A percentile compares a stretch with the other conserved stretches of the same genome.
Conservation (phyloP, 2,888 invertebrate genomes). For the Athalia cordata region DNA sequence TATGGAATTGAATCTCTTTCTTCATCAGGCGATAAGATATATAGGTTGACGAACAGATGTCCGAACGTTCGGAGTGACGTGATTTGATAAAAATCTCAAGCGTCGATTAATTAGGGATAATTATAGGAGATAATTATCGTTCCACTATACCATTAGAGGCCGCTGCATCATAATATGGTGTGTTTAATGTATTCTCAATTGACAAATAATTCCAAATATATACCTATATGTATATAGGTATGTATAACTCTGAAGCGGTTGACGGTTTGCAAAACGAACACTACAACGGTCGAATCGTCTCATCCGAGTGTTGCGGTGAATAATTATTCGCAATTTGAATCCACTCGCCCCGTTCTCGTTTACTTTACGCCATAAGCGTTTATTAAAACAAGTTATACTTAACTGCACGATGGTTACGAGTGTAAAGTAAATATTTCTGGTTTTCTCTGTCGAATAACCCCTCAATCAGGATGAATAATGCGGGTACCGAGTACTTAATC, state of each 20-base stretch:
- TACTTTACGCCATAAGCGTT: neutral
- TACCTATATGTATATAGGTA: neutral
- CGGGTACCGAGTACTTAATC: neutral
- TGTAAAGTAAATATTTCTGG: conserved; percentile 31
- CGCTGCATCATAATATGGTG: neutral
- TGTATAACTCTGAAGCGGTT: neutral
- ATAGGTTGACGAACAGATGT: conserved; percentile 22
- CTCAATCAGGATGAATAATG: neutral
- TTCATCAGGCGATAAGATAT: neutral
- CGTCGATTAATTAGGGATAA: conserved; percentile 30
- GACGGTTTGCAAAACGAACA: neutral
- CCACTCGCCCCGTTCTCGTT: neutral
- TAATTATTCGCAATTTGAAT: neutral
- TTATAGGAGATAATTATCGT: neutral
- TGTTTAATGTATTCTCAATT: conserved; percentile 3
- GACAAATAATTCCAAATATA: neutral
- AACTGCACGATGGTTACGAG: conserved; percentile 8
- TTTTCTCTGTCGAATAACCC: neutral
- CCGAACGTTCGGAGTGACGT: neutral
- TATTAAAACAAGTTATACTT: neutral
- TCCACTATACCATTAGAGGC: too few species aligned
- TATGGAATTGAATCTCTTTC: neutral
- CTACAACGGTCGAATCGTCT: too few species aligned
- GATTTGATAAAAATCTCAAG: conserved; percentile 34
- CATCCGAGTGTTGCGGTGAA: neutral